phyloP scores from a whole-genome alignment of 2,888 invertebrate genomes.

The Drosophila eohydei region DNA sequence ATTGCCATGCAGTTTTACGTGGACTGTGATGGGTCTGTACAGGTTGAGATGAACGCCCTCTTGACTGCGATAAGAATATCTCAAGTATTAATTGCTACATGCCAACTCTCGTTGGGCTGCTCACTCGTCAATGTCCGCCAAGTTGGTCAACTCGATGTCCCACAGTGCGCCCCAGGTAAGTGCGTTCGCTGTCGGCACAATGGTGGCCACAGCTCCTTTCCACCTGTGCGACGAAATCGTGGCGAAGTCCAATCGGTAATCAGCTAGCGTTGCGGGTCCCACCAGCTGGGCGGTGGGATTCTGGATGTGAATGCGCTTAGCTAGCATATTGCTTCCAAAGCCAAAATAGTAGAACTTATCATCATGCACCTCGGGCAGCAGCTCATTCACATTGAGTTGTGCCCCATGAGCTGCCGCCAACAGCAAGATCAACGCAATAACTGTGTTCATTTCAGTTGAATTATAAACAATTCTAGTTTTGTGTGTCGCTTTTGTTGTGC shows the following conservation, averaged over 20 bases:
- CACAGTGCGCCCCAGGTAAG: conserved; percentile 91
- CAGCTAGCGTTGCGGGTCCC: conserved; percentile 88
- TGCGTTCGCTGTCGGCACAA: conserved; percentile 85
- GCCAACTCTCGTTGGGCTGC: background rate
- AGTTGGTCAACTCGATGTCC: conserved; percentile 88
- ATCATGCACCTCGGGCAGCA: conserved; percentile 50
- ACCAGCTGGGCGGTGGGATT: conserved; percentile 91
- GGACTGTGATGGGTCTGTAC: conserved; percentile 88
- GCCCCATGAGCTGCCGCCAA: background rate
- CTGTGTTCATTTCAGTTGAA: conserved; percentile 12
- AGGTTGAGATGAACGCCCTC: conserved; percentile 85
- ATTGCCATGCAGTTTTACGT: conserved; percentile 86
- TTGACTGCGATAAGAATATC: conserved; percentile 62
- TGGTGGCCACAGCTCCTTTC: conserved; percentile 94
- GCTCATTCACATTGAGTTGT: background rate
- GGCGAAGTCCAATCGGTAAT: conserved; percentile 89
- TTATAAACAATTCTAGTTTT: background rate
- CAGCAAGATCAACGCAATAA: background rate
- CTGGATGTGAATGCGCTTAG: conserved; percentile 91
- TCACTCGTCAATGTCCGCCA: conserved; percentile 89
- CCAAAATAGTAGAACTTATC: conserved; percentile 92
- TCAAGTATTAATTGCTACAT: background rate
- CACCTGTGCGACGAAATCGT: conserved; percentile 88
- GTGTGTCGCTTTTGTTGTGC: background rate
- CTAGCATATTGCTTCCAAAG: conserved; percentile 94